Percentiles rank a stretch among this genome's conserved stretches.
Conservation (phyloP, 2,888 invertebrate genomes). For the Machimus atricapillus region DNA sequence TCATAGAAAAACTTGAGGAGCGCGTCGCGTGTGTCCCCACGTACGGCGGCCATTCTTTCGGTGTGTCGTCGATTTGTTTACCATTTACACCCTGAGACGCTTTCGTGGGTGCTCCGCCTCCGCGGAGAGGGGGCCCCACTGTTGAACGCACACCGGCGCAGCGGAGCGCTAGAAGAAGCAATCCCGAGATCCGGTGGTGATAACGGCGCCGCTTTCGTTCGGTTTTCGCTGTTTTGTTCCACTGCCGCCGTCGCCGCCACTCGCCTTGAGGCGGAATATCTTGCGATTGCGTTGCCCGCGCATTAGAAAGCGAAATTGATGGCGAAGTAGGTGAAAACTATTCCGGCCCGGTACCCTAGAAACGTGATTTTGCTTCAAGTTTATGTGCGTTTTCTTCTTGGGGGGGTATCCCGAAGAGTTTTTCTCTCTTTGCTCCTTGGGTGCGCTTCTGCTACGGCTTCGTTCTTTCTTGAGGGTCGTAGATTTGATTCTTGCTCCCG, state of each 20-base stretch:
- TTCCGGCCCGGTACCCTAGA: constrained; percentile 33
- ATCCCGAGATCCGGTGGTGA: background rate
- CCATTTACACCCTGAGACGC: background rate
- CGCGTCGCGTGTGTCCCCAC: background rate
- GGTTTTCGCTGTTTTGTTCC: background rate
- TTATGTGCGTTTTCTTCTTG: constrained; percentile 1
- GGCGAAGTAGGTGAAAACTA: constrained; percentile 33
- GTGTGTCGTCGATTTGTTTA: constrained; percentile 9
- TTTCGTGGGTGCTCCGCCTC: background rate
- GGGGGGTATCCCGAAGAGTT: background rate
- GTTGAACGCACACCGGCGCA: background rate
- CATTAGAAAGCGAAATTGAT: constrained; percentile 34
- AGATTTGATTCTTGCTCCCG: background rate
- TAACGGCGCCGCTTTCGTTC: background rate
- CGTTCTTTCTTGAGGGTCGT: background rate
- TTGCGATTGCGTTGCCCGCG: constrained; percentile 18
- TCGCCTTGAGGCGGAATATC: background rate
- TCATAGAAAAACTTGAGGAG: background rate
- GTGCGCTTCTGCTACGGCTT: background rate
- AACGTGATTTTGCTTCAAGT: constrained; percentile 13
- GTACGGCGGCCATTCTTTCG: background rate
- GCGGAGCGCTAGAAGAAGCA: background rate
- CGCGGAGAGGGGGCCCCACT: background rate
- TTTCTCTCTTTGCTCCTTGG: background rate
- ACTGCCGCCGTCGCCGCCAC: background rate